Percentiles rank a stretch among this genome's conserved stretches.
Conservation (phyloP, 2,797 vertebrate genomes). For the Helarctos malayanus region DNA sequence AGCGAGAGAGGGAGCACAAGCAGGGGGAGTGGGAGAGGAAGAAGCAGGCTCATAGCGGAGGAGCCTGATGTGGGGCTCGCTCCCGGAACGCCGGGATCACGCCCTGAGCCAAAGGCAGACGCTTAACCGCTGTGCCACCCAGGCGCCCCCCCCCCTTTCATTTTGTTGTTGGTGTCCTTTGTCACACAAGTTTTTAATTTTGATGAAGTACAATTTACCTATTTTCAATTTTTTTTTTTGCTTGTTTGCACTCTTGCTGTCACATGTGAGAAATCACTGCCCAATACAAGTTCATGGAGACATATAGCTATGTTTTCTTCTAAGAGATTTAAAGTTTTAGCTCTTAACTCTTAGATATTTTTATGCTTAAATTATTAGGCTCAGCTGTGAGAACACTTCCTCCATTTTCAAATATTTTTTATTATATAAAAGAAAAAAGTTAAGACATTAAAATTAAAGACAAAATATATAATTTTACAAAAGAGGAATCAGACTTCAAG, state of each 20-base stretch:
- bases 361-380: slow-evolving; percentile 3
- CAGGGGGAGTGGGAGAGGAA: too few species aligned
- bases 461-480: neutral
- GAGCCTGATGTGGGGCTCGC: too few species aligned
- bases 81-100: too few species aligned
- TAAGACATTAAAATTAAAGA: neutral
- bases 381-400: neutral
- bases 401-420: neutral
- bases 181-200: neutral
- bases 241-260: neutral
- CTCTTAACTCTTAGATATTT: neutral
- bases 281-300: neutral
- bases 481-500: neutral
- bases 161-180: neutral
- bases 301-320: neutral
- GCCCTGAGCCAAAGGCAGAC: too few species aligned
- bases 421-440: neutral
- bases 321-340: neutral
- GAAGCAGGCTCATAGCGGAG: too few species aligned
- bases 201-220: neutral
- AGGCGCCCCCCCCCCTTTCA: neutral
- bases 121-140: too few species aligned
- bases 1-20: too few species aligned
- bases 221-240: too few species aligned
- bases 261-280: neutral